phyloP scores from a whole-genome alignment of 2,797 vertebrate species.

The Amniataba percoides region DNA sequence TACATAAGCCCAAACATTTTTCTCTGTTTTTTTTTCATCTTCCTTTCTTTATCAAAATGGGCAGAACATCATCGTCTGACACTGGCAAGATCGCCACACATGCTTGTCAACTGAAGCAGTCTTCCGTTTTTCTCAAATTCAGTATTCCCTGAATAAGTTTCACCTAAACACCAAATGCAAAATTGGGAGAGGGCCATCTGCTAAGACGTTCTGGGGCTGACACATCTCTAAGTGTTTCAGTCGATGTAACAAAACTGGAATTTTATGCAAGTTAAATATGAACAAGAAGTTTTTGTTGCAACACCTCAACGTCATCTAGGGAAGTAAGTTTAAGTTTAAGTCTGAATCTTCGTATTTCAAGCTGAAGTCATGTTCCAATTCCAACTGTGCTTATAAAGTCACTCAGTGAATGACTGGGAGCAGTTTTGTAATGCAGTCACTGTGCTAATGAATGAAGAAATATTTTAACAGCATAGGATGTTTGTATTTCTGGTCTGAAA shows the following conservation, averaged over 20 bases:
- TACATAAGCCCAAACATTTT: too few species aligned
- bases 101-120: constrained; percentile 35
- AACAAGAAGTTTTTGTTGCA: constrained; percentile 57
- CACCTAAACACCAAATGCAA: constrained; percentile 55
- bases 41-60: too few species aligned
- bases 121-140: constrained; percentile 47
- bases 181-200: constrained; percentile 53
- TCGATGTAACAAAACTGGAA: constrained; percentile 32
- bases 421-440: too few species aligned
- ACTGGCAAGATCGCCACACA: too few species aligned
- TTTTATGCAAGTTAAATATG: constrained; percentile 36
- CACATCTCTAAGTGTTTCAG: constrained; percentile 28
- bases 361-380: too few species aligned
- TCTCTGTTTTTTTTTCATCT: too few species aligned
- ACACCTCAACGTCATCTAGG: too few species aligned
- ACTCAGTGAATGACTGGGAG: too few species aligned
- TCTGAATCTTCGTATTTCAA: too few species aligned
- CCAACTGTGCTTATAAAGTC: too few species aligned
- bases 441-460: background rate
- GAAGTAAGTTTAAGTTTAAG: too few species aligned
- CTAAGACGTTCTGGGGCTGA: constrained; percentile 43
- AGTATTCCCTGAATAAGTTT: constrained; percentile 38
- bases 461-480: background rate
- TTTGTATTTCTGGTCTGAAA: constrained; percentile 38
- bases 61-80: too few species aligned